phyloP scores from a whole-genome alignment of 2,888 invertebrate species.

The Nasonovia ribisnigri region DNA sequence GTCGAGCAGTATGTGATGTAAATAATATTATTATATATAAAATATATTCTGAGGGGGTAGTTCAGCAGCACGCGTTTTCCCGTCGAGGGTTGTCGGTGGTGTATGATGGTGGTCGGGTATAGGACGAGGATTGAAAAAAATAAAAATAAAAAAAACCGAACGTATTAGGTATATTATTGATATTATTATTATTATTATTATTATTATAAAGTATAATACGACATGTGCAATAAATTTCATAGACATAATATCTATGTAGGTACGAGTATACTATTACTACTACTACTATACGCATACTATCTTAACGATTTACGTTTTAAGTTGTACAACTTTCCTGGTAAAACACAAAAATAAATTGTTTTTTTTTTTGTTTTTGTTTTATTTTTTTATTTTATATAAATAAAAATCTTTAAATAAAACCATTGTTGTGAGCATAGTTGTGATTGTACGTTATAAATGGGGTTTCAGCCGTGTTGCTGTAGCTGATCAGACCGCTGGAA shows the following conservation, averaged over 20 bases:
- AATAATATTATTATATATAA: constrained; percentile 7
- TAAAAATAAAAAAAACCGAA: neutral
- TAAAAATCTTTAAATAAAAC: constrained; percentile 33
- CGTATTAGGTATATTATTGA: neutral
- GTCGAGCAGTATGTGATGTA: neutral
- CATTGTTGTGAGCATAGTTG: constrained; percentile 63
- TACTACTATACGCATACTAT: neutral
- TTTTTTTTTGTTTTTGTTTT: neutral
- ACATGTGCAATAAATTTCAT: neutral
- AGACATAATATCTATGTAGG: neutral
- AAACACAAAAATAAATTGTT: neutral
- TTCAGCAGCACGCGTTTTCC: neutral
- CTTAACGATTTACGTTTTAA: neutral
- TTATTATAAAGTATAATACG: neutral
- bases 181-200: neutral
- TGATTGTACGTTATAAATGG: constrained; percentile 64
- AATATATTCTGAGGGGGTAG: neutral
- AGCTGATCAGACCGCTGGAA: constrained; percentile 64
- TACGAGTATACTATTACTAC: neutral
- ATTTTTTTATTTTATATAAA: constrained; percentile 12
- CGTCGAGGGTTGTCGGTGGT: neutral
- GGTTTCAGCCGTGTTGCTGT: constrained; percentile 65
- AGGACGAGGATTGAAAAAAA: neutral
- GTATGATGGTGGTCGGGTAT: neutral
- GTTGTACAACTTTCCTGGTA: neutral